Conservation (phyloP, 2,888 invertebrate genomes). For the Athalia circularis region DNA sequence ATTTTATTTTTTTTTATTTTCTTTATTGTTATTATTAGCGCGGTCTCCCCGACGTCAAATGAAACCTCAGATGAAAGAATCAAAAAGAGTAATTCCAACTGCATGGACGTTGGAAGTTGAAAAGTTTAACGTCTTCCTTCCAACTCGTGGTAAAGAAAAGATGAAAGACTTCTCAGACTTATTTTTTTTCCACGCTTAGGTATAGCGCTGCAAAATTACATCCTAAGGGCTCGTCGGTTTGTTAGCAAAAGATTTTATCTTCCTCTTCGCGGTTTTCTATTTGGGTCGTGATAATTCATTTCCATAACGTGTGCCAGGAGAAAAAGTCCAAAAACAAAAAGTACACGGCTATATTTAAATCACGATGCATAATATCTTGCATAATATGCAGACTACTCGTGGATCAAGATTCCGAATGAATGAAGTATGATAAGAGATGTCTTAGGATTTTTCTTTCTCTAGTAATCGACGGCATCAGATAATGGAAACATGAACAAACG, state of each 20-base stretch:
- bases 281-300: slow-evolving; percentile 29
- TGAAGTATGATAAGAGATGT: too few species aligned
- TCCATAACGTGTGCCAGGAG: slow-evolving; percentile 27
- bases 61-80: not conserved
- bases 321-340: not conserved
- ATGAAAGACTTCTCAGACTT: not conserved
- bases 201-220: not conserved
- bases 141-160: not conserved
- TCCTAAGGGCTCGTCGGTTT: not conserved
- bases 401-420: too few species aligned
- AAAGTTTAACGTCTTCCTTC: not conserved
- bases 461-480: not conserved
- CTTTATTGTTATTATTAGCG: slow-evolving; percentile 11
- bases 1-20: too few species aligned
- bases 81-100: not conserved
- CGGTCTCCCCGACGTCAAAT: not conserved
- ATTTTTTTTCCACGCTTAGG: not conserved
- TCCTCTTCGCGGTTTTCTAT: not conserved
- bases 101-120: not conserved
- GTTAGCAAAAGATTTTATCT: slow-evolving; percentile 8
- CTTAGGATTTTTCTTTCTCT: too few species aligned
- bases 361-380: not conserved
- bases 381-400: too few species aligned
- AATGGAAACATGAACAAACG: not conserved
- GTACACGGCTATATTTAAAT: not conserved